Evolutionary conservation across 2,113 vertebrate species (phyloP).

Genomic region (Passer domesticus): DNA sequence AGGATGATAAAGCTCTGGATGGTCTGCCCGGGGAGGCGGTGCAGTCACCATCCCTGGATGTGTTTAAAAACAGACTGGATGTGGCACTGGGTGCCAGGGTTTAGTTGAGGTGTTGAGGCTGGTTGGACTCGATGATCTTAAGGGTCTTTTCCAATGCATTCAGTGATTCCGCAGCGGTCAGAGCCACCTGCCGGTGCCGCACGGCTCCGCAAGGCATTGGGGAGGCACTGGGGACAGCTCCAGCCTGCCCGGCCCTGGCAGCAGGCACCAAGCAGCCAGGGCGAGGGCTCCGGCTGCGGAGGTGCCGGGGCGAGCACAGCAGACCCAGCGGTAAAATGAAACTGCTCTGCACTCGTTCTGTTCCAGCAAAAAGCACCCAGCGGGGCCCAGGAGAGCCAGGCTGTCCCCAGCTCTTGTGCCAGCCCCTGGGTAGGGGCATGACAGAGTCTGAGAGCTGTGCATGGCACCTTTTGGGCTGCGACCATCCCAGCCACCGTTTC

Average conservation of each 20-base stretch:
- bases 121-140: too few species aligned
- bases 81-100: too few species aligned
- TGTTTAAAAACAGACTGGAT: too few species aligned
- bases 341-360: not conserved
- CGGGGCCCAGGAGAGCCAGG: not conserved
- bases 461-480: not conserved
- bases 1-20: too few species aligned
- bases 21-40: too few species aligned
- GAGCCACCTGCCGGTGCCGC: slow-evolving; percentile 40
- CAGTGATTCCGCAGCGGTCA: not conserved
- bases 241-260: not conserved
- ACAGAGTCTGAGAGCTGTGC: not conserved
- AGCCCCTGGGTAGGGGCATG: rapidly evolving
- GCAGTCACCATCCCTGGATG: too few species aligned
- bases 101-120: too few species aligned
- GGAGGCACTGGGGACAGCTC: not conserved
- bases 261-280: rapidly evolving
- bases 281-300: not conserved
- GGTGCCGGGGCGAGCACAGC: not conserved
- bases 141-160: too few species aligned
- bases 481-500: not conserved
- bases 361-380: not conserved
- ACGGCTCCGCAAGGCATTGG: not conserved
- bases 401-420: not conserved
- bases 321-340: not conserved